Base-by-base conservation (phyloP, 2,888 invertebrate species). In the Tipula unca region DNA sequence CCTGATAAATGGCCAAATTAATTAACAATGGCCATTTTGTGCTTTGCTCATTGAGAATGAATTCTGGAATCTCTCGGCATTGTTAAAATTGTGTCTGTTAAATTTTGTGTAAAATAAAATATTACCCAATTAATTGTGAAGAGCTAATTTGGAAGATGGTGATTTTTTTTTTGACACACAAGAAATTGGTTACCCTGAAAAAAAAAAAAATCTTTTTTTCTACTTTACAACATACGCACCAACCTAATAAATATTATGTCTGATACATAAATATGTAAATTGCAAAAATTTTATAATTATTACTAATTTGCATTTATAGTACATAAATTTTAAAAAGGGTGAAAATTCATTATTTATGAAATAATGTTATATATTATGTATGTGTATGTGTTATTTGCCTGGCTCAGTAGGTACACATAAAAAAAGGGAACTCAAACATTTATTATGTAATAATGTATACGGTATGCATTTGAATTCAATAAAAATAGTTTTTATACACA, bases 241-340 rank as follows among this genome's bases (percentile, higher is more conserved):
- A 25, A 69, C 69, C 69, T 25, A 20, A 69, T 69, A 69, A 25
- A 69, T 2, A 8, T 69, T 25, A 25, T 69, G 25, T 1, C 13
- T 69, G 10, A 69, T 69, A 10, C 25, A 69, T 69, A 69, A 69
- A 69, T 69, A 69, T 69, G 69, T 69, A 69, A 69, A 69, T 69
- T 69, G 69, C 10, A 69, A 69, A 0, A 3, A 25, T 69, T 69
- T 69, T 69, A 69, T 69, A 69, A 69, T 69, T 69, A 69, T 69
- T 69, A 69, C 69, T 69, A 69, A 69, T 69, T 69, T 69, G 69
- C 69, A 69, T 69, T 69, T 69, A 69, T 69, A 69, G 69, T 69
- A 69, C 69, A 69, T 69, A 69, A 69, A 69, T 69, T 69, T 1
- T 69, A 32, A 69, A 69, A 69, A 69, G 69, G 69, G 69, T 69